Conservation (phyloP, 2,888 invertebrate species). For the Volucella bombylans region DNA sequence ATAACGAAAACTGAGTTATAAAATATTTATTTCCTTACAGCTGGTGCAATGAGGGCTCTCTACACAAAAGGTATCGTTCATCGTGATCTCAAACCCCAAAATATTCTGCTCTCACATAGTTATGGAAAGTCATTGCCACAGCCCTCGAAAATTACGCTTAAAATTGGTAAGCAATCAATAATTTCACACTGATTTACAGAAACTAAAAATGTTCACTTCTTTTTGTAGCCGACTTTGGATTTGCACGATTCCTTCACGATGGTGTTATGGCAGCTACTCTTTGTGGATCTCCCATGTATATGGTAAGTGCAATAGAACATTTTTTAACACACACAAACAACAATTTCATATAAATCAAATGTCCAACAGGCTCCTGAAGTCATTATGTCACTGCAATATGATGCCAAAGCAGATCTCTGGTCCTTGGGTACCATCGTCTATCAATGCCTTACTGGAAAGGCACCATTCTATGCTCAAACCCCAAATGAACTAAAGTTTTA, state of each 20-base stretch:
- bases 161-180: conserved; percentile 88
- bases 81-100: conserved; percentile 99
- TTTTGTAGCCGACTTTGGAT: conserved; percentile 97
- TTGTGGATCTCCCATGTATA: conserved; percentile 99
- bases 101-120: conserved; percentile 95
- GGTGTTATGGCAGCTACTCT: conserved; percentile 99
- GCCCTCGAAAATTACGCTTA: conserved; percentile 93
- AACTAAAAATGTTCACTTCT: not conserved
- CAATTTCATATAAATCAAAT: not conserved
- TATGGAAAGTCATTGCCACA: conserved; percentile 83
- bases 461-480: conserved; percentile 98
- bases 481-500: conserved; percentile 98
- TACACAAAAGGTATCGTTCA: conserved; percentile 99
- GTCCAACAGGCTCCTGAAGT: conserved; percentile 94
- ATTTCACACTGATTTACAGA: not conserved
- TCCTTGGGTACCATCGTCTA: conserved; percentile 99
- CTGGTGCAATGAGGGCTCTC: conserved; percentile 98
- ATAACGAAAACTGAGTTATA: too few relatives aligned
- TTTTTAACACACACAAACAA: not conserved
- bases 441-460: conserved; percentile 98
- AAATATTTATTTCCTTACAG: conserved; percentile 83
- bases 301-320: conserved; percentile 86
- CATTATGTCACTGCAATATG: conserved; percentile 99
- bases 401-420: conserved; percentile 99
- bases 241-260: conserved; percentile 98